Conservation (phyloP, 2,113 vertebrate species). For the Parus major region DNA sequence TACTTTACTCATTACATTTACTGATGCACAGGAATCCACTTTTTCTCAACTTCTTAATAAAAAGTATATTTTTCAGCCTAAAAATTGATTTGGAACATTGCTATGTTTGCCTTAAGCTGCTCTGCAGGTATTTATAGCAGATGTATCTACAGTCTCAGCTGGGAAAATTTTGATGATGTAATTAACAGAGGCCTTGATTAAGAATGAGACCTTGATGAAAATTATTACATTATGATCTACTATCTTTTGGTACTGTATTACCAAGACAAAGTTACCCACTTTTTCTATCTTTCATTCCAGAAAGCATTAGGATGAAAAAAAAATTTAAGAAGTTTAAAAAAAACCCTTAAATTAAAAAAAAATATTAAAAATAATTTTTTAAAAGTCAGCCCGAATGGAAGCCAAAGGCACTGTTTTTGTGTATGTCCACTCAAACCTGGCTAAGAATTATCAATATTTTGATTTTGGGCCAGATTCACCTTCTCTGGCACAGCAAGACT, state of each 20-base stretch:
- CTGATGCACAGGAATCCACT: neutral
- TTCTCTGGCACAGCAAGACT: neutral
- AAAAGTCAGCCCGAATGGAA: neutral
- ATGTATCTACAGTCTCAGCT: neutral
- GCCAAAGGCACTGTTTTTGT: neutral
- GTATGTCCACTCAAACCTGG: neutral
- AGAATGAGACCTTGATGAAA: neutral
- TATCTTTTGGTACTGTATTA: neutral
- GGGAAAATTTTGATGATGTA: neutral
- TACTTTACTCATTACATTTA: neutral
- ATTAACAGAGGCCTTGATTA: neutral
- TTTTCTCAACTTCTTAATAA: constrained; percentile 8
- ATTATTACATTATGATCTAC: neutral
- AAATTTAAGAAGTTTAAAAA: neutral
- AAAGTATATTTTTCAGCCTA: neutral
- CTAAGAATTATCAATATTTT: neutral
- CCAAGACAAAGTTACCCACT: neutral
- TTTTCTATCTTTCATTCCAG: neutral
- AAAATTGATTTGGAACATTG: neutral
- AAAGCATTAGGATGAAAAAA: neutral
- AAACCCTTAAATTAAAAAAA: no score
- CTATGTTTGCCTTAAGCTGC: neutral
- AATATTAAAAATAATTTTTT: no score
- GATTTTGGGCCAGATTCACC: neutral
- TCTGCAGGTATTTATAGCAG: neutral